Evolutionary conservation across 2,888 invertebrate genomes (phyloP).

Genomic region (Malthinus seriepunctatus): DNA sequence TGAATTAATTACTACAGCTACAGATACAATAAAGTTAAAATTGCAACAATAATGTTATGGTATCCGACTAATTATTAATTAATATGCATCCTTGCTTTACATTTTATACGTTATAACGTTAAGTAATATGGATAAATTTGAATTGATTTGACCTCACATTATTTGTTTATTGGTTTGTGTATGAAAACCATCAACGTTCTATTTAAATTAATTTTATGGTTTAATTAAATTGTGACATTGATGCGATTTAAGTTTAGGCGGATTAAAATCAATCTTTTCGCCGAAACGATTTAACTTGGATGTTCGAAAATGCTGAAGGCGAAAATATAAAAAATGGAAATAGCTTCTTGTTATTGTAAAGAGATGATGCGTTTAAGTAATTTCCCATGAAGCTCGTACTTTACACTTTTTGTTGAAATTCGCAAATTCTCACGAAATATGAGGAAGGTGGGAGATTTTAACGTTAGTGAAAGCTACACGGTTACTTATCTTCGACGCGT

Average conservation of each 20-base stretch:
- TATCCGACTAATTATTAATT: too few relatives aligned
- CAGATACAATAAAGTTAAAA: too few relatives aligned
- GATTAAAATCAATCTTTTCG: background rate
- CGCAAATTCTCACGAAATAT: too few relatives aligned
- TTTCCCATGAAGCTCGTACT: too few relatives aligned
- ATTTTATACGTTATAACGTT: background rate
- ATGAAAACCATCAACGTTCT: background rate
- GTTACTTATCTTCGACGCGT: constrained; percentile 19
- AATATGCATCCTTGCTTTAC: background rate
- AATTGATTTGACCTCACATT: background rate
- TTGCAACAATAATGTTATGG: too few relatives aligned
- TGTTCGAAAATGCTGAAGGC: too few relatives aligned
- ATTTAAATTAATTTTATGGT: background rate
- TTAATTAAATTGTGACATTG: constrained; percentile 1
- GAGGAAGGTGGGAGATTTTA: constrained; percentile 39
- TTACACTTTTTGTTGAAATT: too few relatives aligned
- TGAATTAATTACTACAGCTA: too few relatives aligned
- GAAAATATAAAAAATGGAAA: too few relatives aligned
- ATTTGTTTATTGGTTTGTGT: background rate
- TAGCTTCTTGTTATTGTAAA: too few relatives aligned
- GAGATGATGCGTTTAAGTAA: too few relatives aligned
- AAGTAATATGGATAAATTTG: background rate
- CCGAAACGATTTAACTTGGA: background rate
- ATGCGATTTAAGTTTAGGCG: background rate
- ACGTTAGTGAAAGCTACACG: constrained; percentile 37